Evolutionary conservation across 2,888 invertebrate genomes (phyloP).

Genomic region (Bruchidius siliquastri): DNA sequence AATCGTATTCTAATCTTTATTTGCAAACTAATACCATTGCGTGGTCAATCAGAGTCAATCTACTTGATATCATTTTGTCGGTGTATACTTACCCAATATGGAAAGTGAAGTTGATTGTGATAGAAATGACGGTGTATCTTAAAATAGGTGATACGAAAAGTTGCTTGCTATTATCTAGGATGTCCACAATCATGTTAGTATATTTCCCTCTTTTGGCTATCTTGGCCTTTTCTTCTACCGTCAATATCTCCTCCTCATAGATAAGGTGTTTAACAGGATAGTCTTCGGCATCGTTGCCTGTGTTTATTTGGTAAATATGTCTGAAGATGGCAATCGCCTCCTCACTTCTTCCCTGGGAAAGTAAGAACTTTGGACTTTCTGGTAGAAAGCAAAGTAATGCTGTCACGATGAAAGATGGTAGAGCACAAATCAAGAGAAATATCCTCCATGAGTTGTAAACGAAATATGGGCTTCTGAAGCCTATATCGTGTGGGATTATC

Average conservation of each 20-base stretch:
- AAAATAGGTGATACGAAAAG: conserved; percentile 76
- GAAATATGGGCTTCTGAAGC: conserved; percentile 62
- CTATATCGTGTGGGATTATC: conserved; percentile 71
- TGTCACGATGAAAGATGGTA: conserved; percentile 84
- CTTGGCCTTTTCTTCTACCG: conserved; percentile 39
- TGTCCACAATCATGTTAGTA: conserved; percentile 69
- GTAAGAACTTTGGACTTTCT: conserved; percentile 86
- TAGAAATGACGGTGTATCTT: conserved; percentile 77
- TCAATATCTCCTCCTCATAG: conserved; percentile 46
- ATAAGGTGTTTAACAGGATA: conserved; percentile 73
- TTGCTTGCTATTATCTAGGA: conserved; percentile 75
- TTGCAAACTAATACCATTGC: no score
- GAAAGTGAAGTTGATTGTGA: conserved; percentile 87
- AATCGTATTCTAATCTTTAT: no score
- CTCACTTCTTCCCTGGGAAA: conserved; percentile 73
- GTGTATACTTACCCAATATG: conserved; percentile 70
- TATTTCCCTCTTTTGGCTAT: conserved; percentile 62
- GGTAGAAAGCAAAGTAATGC: conserved; percentile 77
- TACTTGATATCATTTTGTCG: neutral
- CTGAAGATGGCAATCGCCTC: conserved; percentile 78
- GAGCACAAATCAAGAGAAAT: conserved; percentile 80
- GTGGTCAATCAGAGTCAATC: no score
- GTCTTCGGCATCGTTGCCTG: conserved; percentile 66
- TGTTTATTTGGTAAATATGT: conserved; percentile 76
- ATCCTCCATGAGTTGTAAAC: conserved; percentile 90